Base-by-base conservation (phyloP, 2,797 vertebrate species). In the Pogonophryne albipinna region DNA sequence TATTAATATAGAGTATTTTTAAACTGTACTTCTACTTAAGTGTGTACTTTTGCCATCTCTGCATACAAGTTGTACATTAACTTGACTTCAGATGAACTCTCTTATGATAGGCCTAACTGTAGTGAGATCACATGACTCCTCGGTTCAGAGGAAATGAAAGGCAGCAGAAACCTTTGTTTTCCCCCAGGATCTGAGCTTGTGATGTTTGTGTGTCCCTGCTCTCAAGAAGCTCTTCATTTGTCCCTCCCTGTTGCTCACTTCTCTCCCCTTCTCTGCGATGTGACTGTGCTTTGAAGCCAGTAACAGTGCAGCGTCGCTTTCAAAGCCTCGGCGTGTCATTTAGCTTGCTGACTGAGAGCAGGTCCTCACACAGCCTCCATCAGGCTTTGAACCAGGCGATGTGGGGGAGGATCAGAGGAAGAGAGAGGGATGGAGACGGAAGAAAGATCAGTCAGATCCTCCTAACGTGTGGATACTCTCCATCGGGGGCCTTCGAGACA, bases 401-500 rank as follows among this genome's bases (percentile, higher is more conserved):
- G 76, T 71, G 85, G 82, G 82, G 82, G 70, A 78, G 70, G 76
- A 86, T 85, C 83, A 87, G 59, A 90, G 49, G 9, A 57, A 23
- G 67, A 46, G 55, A 17, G 46, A n/a, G 45, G 12, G 27, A 55
- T 72, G 50, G 59, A 14, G 71, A 75, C 12, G 55, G 76, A 74
- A 80, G 68, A 64, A 66, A 72, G 63, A 84, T 88, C 84, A 82
- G 71, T 82, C 60, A 38, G 66, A 66, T 74, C 63, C 75, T 75
- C 75, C 67, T 80, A 73, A 81, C 19, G 75, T 12, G n/a, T 63
- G 56, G 76, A 74, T 62, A 4, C 78, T 67, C 71, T 58, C 42
- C 11, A 56, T 63, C 19, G 20, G 34, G 56, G 64, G 47, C 23
- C 70, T 73, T 17, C 7, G n/a, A 81, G 74, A 71, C 61, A 70